Evolutionary conservation across 2,888 invertebrate species (phyloP).

Genomic region (Diarsia brunnea): DNA sequence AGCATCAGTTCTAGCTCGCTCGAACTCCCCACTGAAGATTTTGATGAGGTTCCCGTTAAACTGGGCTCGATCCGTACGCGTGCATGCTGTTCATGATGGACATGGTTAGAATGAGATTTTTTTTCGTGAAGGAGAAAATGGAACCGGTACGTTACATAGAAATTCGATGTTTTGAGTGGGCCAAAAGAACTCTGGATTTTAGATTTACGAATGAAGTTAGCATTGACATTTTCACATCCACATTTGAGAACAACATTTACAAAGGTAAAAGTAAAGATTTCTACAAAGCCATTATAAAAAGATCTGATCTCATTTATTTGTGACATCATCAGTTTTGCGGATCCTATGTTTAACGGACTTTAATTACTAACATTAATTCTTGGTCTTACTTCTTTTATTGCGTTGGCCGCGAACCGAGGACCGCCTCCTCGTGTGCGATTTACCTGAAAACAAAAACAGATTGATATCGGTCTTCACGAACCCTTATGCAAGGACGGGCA

Average conservation of each 20-base stretch:
- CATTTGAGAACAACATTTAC: constrained; percentile 1
- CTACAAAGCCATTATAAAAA: constrained; percentile 16
- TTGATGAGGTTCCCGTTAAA: constrained; percentile 96
- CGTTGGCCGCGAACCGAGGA: constrained; percentile 90
- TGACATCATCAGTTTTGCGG: constrained; percentile 47
- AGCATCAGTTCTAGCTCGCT: constrained; percentile 82
- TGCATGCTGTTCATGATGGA: constrained; percentile 90
- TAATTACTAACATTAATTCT: constrained; percentile 53
- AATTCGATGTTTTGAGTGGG: not conserved
- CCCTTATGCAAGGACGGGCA: constrained; percentile 29
- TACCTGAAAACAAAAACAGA: constrained; percentile 82
- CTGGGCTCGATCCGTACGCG: constrained; percentile 93
- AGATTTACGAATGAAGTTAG: not conserved
- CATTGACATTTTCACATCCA: not conserved
- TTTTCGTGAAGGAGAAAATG: not conserved
- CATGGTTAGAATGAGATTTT: not conserved
- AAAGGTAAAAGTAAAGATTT: constrained; percentile 1
- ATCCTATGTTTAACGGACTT: constrained; percentile 25
- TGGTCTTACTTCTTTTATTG: constrained; percentile 87
- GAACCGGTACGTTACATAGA: not conserved
- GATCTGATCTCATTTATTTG: constrained; percentile 40
- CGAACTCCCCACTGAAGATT: constrained; percentile 95
- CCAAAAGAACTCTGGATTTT: not conserved
- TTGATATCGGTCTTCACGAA: constrained; percentile 48
- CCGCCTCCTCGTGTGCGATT: constrained; percentile 91